These are phyloP conservation scores for Cerastis leucographa DNA, from an alignment of 2,888 invertebrate genomes.

Conservation along the genomic window DNA sequence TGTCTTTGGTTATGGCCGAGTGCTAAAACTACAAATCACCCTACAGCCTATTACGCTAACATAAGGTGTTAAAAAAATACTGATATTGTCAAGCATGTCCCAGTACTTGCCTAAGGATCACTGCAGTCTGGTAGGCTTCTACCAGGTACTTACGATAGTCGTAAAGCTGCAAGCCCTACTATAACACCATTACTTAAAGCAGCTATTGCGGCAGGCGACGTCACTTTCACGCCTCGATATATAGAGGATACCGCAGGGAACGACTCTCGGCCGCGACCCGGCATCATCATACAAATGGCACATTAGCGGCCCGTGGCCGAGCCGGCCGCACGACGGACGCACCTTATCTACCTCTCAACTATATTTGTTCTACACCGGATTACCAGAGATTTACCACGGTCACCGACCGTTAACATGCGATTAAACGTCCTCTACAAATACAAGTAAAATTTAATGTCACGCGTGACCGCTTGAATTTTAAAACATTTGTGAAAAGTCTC, in stretches of 20 bases:
- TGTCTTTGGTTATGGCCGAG: no score
- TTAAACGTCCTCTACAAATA: conserved; percentile 89
- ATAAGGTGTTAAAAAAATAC: not conserved
- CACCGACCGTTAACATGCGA: conserved; percentile 86
- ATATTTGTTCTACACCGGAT: conserved; percentile 89
- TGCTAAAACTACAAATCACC: not conserved
- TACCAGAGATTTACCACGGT: conserved; percentile 89
- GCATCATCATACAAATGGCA: conserved; percentile 90
- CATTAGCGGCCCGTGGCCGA: conserved; percentile 84
- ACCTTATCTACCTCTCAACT: conserved; percentile 89
- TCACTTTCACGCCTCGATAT: conserved; percentile 76
- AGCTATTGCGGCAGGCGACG: conserved; percentile 46
- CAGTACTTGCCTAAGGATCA: not conserved
- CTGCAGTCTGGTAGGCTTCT: not conserved
- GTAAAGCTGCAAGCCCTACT: conserved; percentile 27
- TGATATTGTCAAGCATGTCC: not conserved
- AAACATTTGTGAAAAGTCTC: conserved; percentile 71
- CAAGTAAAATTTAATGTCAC: conserved; percentile 83
- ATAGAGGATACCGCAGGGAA: conserved; percentile 70
- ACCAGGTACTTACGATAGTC: conserved; percentile 10
- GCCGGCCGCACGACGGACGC: conserved; percentile 79
- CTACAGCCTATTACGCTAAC: no score
- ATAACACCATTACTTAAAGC: conserved; percentile 53
- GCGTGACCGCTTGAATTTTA: conserved; percentile 77
- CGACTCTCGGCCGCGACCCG: conserved; percentile 67